Percentiles rank a stretch among this genome's conserved stretches.
These are phyloP conservation scores for Paedocypris micromegethes DNA, from an alignment of 2,797 vertebrate genomes.

Conservation along the genomic window DNA sequence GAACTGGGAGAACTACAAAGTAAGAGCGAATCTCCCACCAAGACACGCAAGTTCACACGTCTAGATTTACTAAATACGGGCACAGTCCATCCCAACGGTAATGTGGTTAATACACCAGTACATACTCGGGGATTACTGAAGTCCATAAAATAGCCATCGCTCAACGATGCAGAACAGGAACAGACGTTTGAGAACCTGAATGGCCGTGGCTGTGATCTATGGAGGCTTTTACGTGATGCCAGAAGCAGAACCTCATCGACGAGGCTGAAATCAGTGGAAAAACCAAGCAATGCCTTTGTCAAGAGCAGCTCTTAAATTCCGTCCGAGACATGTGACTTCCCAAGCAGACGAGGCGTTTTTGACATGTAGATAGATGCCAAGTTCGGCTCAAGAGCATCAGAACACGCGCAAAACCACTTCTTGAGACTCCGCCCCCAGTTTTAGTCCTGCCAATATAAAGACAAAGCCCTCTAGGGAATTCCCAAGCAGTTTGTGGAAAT, in stretches of 20 bases:
- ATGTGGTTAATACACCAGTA: too few species aligned
- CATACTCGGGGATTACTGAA: not conserved
- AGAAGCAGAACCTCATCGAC: not conserved
- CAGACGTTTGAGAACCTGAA: constrained; percentile 21
- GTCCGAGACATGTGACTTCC: constrained; percentile 19
- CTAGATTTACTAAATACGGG: too few species aligned
- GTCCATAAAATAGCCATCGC: not conserved
- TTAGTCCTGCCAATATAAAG: too few species aligned
- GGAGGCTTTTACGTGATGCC: not conserved
- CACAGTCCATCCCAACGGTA: too few species aligned
- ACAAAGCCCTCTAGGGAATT: too few species aligned
- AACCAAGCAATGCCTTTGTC: constrained; percentile 25
- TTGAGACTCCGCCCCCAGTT: too few species aligned
- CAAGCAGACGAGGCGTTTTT: too few species aligned
- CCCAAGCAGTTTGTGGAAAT: not conserved
- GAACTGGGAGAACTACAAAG: constrained; percentile 98
- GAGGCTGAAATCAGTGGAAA: constrained; percentile 27
- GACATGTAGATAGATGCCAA: too few species aligned
- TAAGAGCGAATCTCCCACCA: constrained; percentile 53
- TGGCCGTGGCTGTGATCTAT: constrained; percentile 1
- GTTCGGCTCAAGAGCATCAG: too few species aligned
- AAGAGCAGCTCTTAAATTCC: constrained; percentile 12
- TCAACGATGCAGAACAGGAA: constrained; percentile 4
- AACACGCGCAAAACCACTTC: too few species aligned
- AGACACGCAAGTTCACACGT: too few species aligned